Conservation (phyloP, 2,888 invertebrate genomes). For the Volucella inanis region DNA sequence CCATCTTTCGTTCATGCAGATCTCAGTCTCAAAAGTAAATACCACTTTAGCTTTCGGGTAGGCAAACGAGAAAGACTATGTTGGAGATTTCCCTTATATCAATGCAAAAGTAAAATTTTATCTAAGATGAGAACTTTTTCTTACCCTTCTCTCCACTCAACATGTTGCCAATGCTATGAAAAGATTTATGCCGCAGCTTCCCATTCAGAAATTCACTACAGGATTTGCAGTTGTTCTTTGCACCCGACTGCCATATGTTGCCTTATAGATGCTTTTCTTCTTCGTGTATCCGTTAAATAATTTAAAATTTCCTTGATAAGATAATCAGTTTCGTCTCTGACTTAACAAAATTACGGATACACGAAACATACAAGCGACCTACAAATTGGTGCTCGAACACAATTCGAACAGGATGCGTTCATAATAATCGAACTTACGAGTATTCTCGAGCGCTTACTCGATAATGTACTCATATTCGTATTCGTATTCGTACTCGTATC, state of each 20-base stretch:
- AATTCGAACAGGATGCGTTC: conserved; percentile 36
- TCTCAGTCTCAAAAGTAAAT: conserved; percentile 71
- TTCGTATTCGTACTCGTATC: conserved; percentile 40
- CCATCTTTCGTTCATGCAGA: conserved; percentile 50
- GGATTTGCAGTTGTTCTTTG: conserved; percentile 36
- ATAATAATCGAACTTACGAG: too few species aligned
- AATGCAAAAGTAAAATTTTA: conserved; percentile 67
- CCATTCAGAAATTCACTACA: conserved; percentile 20
- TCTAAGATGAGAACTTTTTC: conserved; percentile 66
- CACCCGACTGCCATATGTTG: conserved; percentile 32
- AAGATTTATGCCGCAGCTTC: conserved; percentile 62
- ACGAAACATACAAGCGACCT: conserved; percentile 75
- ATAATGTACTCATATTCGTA: too few species aligned
- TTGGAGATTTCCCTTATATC: conserved; percentile 68
- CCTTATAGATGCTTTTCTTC: neutral
- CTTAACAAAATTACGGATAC: conserved; percentile 76
- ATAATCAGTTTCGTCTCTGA: conserved; percentile 75
- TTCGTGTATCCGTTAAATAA: conserved; percentile 32
- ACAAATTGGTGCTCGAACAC: conserved; percentile 40
- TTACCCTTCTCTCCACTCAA: conserved; percentile 22
- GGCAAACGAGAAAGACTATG: conserved; percentile 64
- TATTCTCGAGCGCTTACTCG: too few species aligned
- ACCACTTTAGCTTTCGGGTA: conserved; percentile 66
- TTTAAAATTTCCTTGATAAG: conserved; percentile 74
- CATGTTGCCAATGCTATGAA: conserved; percentile 11